These are phyloP conservation scores for Penaeus monodon DNA, from an alignment of 2,888 invertebrate species.

Conservation along the genomic window DNA sequence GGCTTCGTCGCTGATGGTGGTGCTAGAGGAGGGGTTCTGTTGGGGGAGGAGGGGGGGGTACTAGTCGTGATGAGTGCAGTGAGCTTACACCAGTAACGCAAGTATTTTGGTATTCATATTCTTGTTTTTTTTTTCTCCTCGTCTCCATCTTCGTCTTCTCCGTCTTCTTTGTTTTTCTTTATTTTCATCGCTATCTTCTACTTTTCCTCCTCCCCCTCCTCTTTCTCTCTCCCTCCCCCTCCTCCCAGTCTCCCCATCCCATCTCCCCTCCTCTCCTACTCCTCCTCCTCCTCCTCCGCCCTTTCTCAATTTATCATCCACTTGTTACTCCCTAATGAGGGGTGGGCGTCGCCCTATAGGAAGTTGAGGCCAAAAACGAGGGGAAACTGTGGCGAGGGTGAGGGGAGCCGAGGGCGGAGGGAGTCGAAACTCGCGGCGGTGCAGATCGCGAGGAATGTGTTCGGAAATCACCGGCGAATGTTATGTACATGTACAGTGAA, in stretches of 20 bases:
- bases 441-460: neutral
- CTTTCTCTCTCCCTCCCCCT: neutral
- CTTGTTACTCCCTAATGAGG: slow-evolving; percentile 54
- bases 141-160: neutral
- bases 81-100: too few relatives aligned
- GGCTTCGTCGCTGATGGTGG: neutral
- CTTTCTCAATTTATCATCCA: slow-evolving; percentile 40
- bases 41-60: neutral
- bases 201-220: neutral
- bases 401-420: slow-evolving; percentile 2
- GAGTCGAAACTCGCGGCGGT: slow-evolving; percentile 22
- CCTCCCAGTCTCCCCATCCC: neutral
- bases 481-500: too few relatives aligned
- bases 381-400: slow-evolving; percentile 33
- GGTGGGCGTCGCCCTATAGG: slow-evolving; percentile 31
- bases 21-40: neutral
- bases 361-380: slow-evolving; percentile 40
- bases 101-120: neutral
- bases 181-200: neutral
- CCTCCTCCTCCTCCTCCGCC: slow-evolving; percentile 1
- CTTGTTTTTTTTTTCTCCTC: neutral
- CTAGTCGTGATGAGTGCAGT: too few relatives aligned
- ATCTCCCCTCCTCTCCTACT: neutral
- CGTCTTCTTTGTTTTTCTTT: neutral
- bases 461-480: too few relatives aligned